These are phyloP conservation scores for Metridium senile DNA, from an alignment of 92 coral and sea anemone species.

Conservation along the genomic window DNA sequence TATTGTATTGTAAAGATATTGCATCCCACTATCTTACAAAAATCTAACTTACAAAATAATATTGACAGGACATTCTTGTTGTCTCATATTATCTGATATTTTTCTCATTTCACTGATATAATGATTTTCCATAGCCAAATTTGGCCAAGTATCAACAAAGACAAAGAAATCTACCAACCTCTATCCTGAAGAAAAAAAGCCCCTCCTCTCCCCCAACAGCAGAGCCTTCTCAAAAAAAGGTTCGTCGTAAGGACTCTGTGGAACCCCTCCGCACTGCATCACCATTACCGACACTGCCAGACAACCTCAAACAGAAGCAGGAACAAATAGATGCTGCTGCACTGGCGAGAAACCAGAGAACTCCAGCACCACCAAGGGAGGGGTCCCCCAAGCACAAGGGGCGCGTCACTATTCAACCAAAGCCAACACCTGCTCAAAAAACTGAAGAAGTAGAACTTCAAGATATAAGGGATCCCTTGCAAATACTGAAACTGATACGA, in stretches of 20 bases:
- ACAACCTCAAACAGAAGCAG: conserved; percentile 75
- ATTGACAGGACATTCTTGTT: no score
- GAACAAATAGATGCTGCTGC: conserved; percentile 77
- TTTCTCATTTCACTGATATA: no score
- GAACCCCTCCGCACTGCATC: conserved; percentile 88
- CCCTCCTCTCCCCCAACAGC: conserved; percentile 73
- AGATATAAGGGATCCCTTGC: conserved; percentile 73
- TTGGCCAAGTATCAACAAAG: conserved; percentile 82
- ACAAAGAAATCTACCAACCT: conserved; percentile 66
- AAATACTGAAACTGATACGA: conserved; percentile 71
- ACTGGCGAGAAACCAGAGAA: conserved; percentile 39
- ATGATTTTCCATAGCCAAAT: conserved; percentile 69
- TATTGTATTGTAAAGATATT: no score
- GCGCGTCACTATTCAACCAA: conserved; percentile 23
- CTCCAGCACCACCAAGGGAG: conserved; percentile 35
- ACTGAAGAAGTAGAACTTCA: conserved; percentile 50
- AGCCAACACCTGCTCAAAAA: conserved; percentile 26
- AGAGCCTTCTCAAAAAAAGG: conserved; percentile 71
- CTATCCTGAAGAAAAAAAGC: conserved; percentile 64
- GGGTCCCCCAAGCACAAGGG: conserved; percentile 59
- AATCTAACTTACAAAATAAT: no score
- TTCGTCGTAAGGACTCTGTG: conserved; percentile 65
- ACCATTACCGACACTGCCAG: conserved; percentile 88
- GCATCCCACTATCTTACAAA: no score
- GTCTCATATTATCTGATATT: no score